phyloP scores from a whole-genome alignment of 2,797 vertebrate species.

The Trematomus bernacchii region DNA sequence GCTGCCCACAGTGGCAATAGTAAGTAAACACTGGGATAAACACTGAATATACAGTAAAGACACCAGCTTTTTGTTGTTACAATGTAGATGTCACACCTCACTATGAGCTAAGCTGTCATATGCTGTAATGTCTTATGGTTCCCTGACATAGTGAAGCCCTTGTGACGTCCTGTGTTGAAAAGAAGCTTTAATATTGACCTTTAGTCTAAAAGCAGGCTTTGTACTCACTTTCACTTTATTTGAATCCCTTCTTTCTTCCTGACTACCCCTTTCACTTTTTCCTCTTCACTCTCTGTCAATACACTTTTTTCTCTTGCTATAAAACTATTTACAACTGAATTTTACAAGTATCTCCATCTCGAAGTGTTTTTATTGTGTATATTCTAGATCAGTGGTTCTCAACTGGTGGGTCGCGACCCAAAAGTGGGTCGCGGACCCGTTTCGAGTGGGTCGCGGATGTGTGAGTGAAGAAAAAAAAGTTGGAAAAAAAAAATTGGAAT shows the following conservation, averaged over 20 bases:
- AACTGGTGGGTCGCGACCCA: too few relatives aligned
- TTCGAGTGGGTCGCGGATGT: too few relatives aligned
- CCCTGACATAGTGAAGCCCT: constrained; percentile 46
- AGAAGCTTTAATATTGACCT: constrained; percentile 23
- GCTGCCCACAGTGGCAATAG: not conserved
- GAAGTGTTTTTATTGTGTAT: not conserved
- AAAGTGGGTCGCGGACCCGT: too few relatives aligned
- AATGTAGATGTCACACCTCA: constrained; percentile 24
- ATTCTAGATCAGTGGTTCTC: constrained; percentile 10
- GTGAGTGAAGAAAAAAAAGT: too few relatives aligned
- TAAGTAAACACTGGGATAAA: constrained; percentile 16
- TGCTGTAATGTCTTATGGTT: constrained; percentile 18
- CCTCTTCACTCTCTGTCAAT: not conserved
- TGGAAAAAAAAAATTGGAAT: too few relatives aligned
- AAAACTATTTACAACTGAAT: constrained; percentile 18
- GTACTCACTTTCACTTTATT: constrained; percentile 45
- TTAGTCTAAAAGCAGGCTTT: constrained; percentile 62
- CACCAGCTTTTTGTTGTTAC: constrained; percentile 11
- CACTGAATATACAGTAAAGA: not conserved
- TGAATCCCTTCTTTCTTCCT: constrained; percentile 21
- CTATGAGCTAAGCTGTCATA: constrained; percentile 37
- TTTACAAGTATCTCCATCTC: constrained; percentile 6
- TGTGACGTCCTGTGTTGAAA: constrained; percentile 54
- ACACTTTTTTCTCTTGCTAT: constrained; percentile 3
- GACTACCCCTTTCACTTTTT: constrained; percentile 15